phyloP scores from a whole-genome alignment of 2,113 vertebrate species.

The Sphaerodactylus townsendi region DNA sequence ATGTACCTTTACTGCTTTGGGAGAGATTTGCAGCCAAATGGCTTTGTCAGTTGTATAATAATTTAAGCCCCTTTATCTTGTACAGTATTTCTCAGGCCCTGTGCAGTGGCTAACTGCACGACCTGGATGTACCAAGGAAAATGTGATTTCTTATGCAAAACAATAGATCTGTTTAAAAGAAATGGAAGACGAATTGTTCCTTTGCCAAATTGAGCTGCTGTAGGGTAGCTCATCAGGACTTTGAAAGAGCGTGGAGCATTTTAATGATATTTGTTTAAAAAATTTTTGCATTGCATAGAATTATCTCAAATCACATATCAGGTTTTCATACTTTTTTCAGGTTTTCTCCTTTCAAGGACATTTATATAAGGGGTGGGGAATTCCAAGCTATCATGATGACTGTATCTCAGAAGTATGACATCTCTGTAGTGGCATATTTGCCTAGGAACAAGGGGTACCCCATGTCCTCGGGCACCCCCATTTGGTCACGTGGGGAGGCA shows the following conservation, averaged over 20 bases:
- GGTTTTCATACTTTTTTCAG: slow-evolving; percentile 54
- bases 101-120: neutral
- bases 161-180: neutral
- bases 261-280: slow-evolving; percentile 13
- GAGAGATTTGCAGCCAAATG: slow-evolving; percentile 45
- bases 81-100: slow-evolving; percentile 12
- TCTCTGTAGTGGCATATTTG: no score
- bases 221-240: neutral
- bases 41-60: slow-evolving; percentile 55
- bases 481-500: no score
- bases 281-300: slow-evolving; percentile 72
- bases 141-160: neutral
- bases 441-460: no score
- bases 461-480: no score
- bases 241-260: slow-evolving; percentile 12
- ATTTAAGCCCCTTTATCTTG: slow-evolving; percentile 65
- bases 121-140: slow-evolving; percentile 10
- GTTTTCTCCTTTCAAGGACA: slow-evolving; percentile 41
- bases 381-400: slow-evolving; percentile 12
- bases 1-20: slow-evolving; percentile 43
- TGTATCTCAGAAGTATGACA: neutral
- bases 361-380: fast-evolving
- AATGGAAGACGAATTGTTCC: neutral
- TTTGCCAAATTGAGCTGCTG: neutral
- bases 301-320: slow-evolving; percentile 57